Percentiles rank a stretch among this genome's conserved stretches.
These are phyloP conservation scores for Oxycera nigricornis DNA, from an alignment of 2,888 invertebrate genomes.

Conservation along the genomic window DNA sequence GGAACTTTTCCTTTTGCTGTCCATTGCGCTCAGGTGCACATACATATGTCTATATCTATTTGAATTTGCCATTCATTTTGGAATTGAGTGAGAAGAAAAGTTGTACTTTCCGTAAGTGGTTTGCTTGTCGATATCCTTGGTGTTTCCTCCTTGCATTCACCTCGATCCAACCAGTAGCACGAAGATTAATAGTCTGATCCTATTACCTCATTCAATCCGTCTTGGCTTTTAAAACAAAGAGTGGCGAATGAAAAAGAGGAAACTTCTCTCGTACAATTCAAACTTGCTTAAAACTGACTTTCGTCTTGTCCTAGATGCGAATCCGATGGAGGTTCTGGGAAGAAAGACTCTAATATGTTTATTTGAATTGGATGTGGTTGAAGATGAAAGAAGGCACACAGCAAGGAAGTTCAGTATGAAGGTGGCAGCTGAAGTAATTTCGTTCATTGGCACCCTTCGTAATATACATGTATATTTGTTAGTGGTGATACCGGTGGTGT, in stretches of 20 bases:
- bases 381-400: not conserved
- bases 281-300: not conserved
- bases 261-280: not conserved
- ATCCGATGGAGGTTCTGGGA: not conserved
- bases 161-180: constrained; percentile 35
- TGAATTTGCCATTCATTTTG: not conserved
- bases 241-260: not conserved
- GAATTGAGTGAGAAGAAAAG: constrained; percentile 25
- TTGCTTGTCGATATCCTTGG: constrained; percentile 35
- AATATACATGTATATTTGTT: no score
- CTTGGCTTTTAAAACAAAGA: not conserved
- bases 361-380: not conserved
- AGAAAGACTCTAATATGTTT: not conserved
- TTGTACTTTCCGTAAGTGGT: constrained; percentile 24
- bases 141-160: constrained; percentile 10
- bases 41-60: not conserved
- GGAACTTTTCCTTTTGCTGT: constrained; percentile 3
- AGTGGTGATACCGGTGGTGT: no score
- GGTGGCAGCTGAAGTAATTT: no score
- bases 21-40: not conserved
- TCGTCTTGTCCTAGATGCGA: not conserved
- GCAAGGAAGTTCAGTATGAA: not conserved
- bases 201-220: constrained; percentile 41
- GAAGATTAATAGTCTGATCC: constrained; percentile 46
- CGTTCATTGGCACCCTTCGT: no score